These are phyloP conservation scores for Salvelinus namaycush DNA, from an alignment of 2,113 vertebrate species.

Conservation along the genomic window DNA sequence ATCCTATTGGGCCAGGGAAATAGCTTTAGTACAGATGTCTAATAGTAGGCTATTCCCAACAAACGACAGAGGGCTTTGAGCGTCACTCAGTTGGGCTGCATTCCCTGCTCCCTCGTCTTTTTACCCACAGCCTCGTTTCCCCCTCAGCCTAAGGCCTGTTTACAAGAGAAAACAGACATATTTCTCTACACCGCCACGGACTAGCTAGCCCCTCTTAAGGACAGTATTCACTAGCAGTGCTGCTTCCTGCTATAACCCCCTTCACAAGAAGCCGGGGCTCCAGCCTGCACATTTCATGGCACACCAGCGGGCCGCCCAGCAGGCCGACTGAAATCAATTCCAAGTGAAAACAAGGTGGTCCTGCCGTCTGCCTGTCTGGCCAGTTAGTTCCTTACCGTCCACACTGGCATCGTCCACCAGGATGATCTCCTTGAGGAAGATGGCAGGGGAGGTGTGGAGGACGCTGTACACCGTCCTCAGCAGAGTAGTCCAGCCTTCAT, in stretches of 20 bases:
- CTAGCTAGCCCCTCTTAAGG: constrained; percentile 40
- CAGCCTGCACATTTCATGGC: constrained; percentile 32
- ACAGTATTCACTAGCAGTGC: constrained; percentile 56
- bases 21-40: background rate
- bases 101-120: constrained; percentile 24
- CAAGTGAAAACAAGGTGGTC: constrained; percentile 38
- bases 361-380: background rate
- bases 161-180: constrained; percentile 25
- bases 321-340: constrained; percentile 49
- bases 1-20: too few relatives aligned
- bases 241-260: constrained; percentile 47
- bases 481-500: constrained; percentile 96
- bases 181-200: constrained; percentile 15
- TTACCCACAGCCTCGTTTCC: background rate
- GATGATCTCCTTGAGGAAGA: constrained; percentile 95
- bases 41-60: constrained; percentile 19
- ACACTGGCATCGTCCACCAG: constrained; percentile 95
- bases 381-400: constrained; percentile 82
- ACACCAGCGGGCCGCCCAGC: constrained; percentile 43
- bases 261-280: constrained; percentile 31
- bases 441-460: constrained; percentile 91
- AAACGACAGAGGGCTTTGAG: constrained; percentile 17
- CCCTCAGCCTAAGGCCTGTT: constrained; percentile 30
- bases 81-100: constrained; percentile 9
- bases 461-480: constrained; percentile 96